Percentiles rank a stretch among this genome's conserved stretches.
phyloP scores from a whole-genome alignment of 2,113 vertebrate species.

The Actenoides lindsayi region DNA sequence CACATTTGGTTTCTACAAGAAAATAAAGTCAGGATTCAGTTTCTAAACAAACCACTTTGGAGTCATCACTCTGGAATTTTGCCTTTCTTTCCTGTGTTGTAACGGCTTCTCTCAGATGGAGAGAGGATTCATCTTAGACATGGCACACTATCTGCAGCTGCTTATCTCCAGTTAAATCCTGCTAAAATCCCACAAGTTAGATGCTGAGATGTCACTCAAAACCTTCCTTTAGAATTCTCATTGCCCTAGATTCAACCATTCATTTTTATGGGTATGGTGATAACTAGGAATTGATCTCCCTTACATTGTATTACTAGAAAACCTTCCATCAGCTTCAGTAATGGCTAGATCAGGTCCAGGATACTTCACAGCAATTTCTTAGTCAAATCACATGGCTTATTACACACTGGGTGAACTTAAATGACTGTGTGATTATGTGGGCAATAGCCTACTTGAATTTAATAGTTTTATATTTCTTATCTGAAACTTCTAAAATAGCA shows the following conservation, averaged over 20 bases:
- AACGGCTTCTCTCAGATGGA: not conserved
- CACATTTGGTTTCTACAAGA: conserved; percentile 22
- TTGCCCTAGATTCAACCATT: not conserved
- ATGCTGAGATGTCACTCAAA: not conserved
- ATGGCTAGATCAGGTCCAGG: not conserved
- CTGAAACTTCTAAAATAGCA: not conserved
- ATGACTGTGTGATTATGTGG: not conserved
- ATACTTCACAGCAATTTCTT: not conserved
- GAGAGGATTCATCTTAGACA: not conserved
- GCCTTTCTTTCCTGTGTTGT: not conserved
- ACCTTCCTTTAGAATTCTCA: not conserved
- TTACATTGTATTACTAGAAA: not conserved
- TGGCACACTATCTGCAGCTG: not conserved
- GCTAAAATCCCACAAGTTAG: not conserved
- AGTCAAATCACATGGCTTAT: not conserved
- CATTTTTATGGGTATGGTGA: not conserved
- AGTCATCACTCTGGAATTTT: not conserved
- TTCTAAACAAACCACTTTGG: conserved; percentile 12
- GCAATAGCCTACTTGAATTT: not conserved
- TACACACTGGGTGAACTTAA: not conserved
- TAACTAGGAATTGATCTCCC: not conserved
- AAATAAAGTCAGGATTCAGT: conserved; percentile 17
- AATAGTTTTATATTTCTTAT: not conserved
- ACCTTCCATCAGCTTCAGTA: not conserved
- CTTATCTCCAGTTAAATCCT: not conserved